These are phyloP conservation scores for Athetis lepigone DNA, from an alignment of 2,888 invertebrate genomes.

Conservation along the genomic window DNA sequence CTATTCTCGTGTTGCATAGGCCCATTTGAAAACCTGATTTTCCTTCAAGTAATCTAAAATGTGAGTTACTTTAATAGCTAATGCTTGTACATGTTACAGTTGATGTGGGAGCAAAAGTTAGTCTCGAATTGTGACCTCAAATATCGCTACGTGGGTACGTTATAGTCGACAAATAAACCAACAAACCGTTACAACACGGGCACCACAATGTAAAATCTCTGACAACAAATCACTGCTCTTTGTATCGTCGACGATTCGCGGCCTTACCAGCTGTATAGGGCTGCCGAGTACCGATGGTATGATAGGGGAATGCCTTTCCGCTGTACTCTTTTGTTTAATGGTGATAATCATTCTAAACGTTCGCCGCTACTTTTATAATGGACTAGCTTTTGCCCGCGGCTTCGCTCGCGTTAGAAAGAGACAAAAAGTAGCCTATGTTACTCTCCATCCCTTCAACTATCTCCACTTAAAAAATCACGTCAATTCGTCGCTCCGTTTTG, in stretches of 20 bases:
- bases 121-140: conserved; percentile 55
- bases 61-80: conserved; percentile 14
- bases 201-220: conserved; percentile 68
- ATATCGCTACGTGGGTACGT: conserved; percentile 50
- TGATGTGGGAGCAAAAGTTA: conserved; percentile 23
- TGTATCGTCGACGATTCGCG: conserved; percentile 64
- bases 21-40: conserved; percentile 13
- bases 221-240: conserved; percentile 73
- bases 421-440: too few relatives aligned
- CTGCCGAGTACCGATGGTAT: conserved; percentile 45
- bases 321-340: conserved; percentile 31
- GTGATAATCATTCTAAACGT: conserved; percentile 14
- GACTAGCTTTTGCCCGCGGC: too few relatives aligned
- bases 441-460: too few relatives aligned
- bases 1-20: conserved; percentile 14
- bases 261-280: conserved; percentile 58
- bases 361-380: too few relatives aligned
- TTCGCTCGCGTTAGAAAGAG: too few relatives aligned
- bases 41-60: conserved; percentile 12
- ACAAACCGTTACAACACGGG: conserved; percentile 70
- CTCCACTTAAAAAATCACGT: too few relatives aligned
- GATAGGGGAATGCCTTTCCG: conserved; percentile 37
- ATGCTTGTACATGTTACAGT: background rate
- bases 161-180: conserved; percentile 61
- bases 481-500: background rate